A percentile compares a stretch with the other conserved stretches of the same genome.
phyloP scores from a whole-genome alignment of 2,113 vertebrate species.

The Microtus oregoni region DNA sequence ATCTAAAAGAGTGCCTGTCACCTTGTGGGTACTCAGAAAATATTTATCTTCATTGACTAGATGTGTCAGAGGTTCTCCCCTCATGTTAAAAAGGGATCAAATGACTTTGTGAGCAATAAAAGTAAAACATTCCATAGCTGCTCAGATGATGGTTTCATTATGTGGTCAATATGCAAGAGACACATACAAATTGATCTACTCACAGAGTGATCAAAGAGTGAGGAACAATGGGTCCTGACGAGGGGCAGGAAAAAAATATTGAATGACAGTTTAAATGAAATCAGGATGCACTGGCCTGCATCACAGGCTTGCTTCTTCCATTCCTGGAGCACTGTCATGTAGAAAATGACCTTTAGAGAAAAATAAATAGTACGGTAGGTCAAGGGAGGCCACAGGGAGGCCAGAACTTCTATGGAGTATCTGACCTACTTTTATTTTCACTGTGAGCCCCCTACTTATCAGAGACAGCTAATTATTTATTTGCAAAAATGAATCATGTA shows the following conservation, averaged over 20 bases:
- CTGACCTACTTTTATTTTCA: constrained; percentile 34
- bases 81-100: constrained; percentile 86
- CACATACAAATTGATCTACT: constrained; percentile 90
- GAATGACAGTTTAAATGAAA: constrained; percentile 89
- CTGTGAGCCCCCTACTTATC: constrained; percentile 12
- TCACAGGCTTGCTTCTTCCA: constrained; percentile 85
- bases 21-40: constrained; percentile 3
- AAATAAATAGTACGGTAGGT: constrained; percentile 61
- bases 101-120: constrained; percentile 86
- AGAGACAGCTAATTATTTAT: constrained; percentile 57
- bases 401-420: constrained; percentile 17
- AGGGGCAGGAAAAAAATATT: constrained; percentile 89
- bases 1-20: neutral
- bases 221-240: constrained; percentile 88
- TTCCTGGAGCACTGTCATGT: constrained; percentile 79
- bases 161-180: constrained; percentile 87
- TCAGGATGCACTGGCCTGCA: constrained; percentile 85
- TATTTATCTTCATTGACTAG: constrained; percentile 55
- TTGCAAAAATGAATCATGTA: constrained; percentile 40
- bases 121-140: constrained; percentile 86
- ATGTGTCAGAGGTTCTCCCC: constrained; percentile 78
- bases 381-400: neutral
- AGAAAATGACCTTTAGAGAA: constrained; percentile 77
- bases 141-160: constrained; percentile 90
- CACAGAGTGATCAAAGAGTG: constrained; percentile 88